These are phyloP conservation scores for Holacanthus passer DNA, from an alignment of 2,113 vertebrate species.

Conservation along the genomic window DNA sequence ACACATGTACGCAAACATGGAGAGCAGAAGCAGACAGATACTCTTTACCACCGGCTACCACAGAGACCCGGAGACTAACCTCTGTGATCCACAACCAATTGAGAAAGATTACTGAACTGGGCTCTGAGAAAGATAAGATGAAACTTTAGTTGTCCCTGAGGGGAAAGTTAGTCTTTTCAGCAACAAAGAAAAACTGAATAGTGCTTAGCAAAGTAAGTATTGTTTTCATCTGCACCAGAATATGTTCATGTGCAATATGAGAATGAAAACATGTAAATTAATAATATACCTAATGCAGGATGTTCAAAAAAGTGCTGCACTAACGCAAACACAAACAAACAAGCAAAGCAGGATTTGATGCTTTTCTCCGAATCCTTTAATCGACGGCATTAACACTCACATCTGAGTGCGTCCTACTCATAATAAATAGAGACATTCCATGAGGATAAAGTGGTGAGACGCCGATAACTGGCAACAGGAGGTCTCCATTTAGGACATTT, in stretches of 20 bases:
- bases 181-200: conserved; percentile 18
- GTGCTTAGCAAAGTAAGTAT: background rate
- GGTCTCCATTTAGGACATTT: conserved; percentile 73
- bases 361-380: conserved; percentile 42
- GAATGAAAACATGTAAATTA: conserved; percentile 8
- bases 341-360: background rate
- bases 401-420: conserved; percentile 42
- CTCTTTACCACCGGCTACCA: conserved; percentile 9
- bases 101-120: conserved; percentile 63
- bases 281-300: background rate
- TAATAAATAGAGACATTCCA: conserved; percentile 70
- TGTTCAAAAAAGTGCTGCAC: background rate
- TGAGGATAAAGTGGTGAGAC: conserved; percentile 48
- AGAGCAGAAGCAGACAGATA: conserved; percentile 32
- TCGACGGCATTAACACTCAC: conserved; percentile 31
- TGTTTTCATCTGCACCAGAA: background rate
- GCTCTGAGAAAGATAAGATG: conserved; percentile 52
- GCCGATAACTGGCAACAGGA: conserved; percentile 60
- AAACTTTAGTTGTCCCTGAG: conserved; percentile 30
- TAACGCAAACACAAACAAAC: conserved; percentile 26
- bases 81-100: conserved; percentile 72
- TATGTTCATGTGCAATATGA: background rate
- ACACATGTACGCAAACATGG: conserved; percentile 57
- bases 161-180: conserved; percentile 25
- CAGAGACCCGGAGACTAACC: conserved; percentile 60